Base-by-base conservation (phyloP, 2,888 invertebrate genomes). In the Tromatobia lineatoria region DNA sequence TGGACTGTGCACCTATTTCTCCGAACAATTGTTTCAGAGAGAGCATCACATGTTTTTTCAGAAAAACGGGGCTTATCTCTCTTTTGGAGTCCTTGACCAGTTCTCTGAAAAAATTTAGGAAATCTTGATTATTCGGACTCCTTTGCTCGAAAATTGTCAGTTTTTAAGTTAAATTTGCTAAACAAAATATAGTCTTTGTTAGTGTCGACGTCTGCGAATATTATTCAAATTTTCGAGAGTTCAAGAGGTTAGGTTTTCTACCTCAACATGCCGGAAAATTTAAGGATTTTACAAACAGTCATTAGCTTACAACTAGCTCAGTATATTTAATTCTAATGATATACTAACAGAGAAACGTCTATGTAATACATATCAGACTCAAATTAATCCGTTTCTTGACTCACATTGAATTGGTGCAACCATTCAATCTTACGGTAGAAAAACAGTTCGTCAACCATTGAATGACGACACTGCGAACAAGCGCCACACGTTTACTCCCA, bases 11-110 rank as follows among this genome's bases (percentile, higher is more conserved):
- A 70, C 95, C 95, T 88, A 94, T 94, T 92, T 95, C 95, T 4
- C 96, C 96, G 91, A 96, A 95, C 67, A 96, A 88, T 78, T 94
- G 92, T 71, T 92, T 93, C 82, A 96, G 88, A 4, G 95, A 94
- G 75, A 94, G 92, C 78, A 94, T 91, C 84, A 96, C 94, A 90
- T 95, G 95, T 67, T 95, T 95, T 89, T 95, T 96, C 82, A 96
- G 94, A 88, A 94, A 95, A 2, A 94, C 94, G 1, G 94, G 92
- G 52, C 95, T 94, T 81, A 95, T 89, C 79, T 94, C 92, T 18
- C 91, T 91, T 59, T 91, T 87, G 64, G 93, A 87, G 82, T 93
- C 91, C 73, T 94, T 90, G 59, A 90, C 88, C 34, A 96, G 91
- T 90, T 94, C 94, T 88, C 96, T 96, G 89, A 38, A 42, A 80